Evolutionary conservation across 2,888 invertebrate species (phyloP), one percentile per base, ranked within the genome.

Genomic region (Polyommatus icarus): DNA sequence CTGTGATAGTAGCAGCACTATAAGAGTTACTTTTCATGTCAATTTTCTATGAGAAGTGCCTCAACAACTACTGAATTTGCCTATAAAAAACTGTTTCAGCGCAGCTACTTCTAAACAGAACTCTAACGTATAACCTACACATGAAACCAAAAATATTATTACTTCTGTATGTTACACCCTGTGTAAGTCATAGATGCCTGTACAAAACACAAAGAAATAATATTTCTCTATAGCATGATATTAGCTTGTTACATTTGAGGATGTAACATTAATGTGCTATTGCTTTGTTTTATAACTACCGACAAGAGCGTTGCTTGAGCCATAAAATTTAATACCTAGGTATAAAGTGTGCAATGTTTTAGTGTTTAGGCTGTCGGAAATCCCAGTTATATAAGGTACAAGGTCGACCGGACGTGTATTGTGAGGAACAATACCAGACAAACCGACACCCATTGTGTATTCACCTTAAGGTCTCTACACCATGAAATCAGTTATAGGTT

Each of bases 331-430:
- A 67, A 32, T 67, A 67, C 67, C 67, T 67, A 67, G 29, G 32
- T 67, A 29, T 67, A 67, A 67, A 61, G 67, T 67, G 12, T 29
- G 18, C 67, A 32, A 32, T 67, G 24, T 24, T n/a, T 72, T 40
- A 6, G 40, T 72, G 40, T 73, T 73, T 73, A 24, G 73, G 46
- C 54, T 54, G 50, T 54, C 50, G 75, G 50, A 75, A 75, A 75
- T 75, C 75, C 50, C 50, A 46, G 54, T 54, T 54, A 29, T 50
- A 75, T 29, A 54, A 75, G 75, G 75, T 29, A 75, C 75, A 75
- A 75, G 75, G 75, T 54, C 29, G 75, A 15, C 75, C 75, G 75
- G 75, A 75, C 54, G 75, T 54, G 75, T 75, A 50, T 50, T 50
- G 54, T 18, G 8, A 50, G 75, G 75, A 75, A 75, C 75, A 75